Evolutionary conservation across 2,888 invertebrate species (phyloP), one percentile per base, ranked within the genome.

Genomic region (Oligia latruncula): DNA sequence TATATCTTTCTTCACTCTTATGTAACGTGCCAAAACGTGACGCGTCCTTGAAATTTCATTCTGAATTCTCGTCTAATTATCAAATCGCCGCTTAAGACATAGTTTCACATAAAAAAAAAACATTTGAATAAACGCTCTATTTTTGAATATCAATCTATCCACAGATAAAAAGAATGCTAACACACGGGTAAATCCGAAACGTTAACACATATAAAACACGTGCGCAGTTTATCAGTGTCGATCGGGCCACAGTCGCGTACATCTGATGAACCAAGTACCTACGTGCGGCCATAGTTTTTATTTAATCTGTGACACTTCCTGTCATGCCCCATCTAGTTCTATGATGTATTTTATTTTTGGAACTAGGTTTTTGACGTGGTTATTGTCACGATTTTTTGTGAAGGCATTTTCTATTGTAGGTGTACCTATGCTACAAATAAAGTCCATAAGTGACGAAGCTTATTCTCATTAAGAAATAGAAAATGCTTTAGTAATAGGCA

Each of bases 301-400:
- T 89, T 84, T 90, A 87, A 91, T 91, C 90, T 91, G 85, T 88
- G 82, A 87, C 92, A 92, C 92, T 92, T 92, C 92, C 92, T 92
- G 91, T 92, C 90, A 86, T 82, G 80, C 62, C 58, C 76, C 85
- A 77, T 87, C 84, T 86, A 81, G 82, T 82, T 77, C 79, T 82
- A 82, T 86, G 87, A 81, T 85, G 9, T 85, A 67, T 81, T 86
- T 75, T 67, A 55, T 74, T 75, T 79, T 82, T 76, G 76, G 73
- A 62, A 73, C 74, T 82, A 74, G 55, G 20, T 73, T 86, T 85
- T 83, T 60, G n/a, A 74, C 13, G 35, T 46, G 73, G 15, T 77
- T 77, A 40, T 58, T 40, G 74, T 79, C 84, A 83, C 76, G 84
- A 68, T 67, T 49, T 43, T 76, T 40, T 67, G 58, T 52, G 13